Evolutionary conservation across 35 echinoderm and acorn worm species (phyloP), one percentile per base, ranked within the genome.

Genomic region (Acanthaster planci): DNA sequence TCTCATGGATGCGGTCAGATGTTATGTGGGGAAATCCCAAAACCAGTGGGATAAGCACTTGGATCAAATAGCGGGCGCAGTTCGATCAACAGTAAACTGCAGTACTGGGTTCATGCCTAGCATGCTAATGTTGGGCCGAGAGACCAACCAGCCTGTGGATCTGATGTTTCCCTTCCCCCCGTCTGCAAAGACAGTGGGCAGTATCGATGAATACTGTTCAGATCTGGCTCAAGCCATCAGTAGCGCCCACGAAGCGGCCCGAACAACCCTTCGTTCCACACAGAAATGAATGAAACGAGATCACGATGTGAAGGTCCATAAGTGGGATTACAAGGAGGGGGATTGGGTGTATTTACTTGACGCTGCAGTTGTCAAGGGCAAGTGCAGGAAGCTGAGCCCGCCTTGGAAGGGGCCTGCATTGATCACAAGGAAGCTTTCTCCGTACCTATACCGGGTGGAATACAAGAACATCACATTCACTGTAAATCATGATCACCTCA

Each of bases 71-170:
- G 90, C 90, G 0, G 78, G 89, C 1, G 89, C 82, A 5, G 18
- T 88, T 1, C 19, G 86, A 76, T 16, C 87, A 19, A 83, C 87
- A 2, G 89, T 85, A 39, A 79, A 84, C 47, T 38, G 81, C 7
- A 83, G 55, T 29, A 93, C 86, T 14, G 78, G 82, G 1, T 81
- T 80, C 38, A 89, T 86, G 22, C 80, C 86, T 1, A 93, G 89
- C 34, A 51, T 53, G 77, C 37, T 93, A 19, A 93, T 88, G 92
- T 60, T 93, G 37, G 92, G 92, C 0, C 40, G 82, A 23, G 92
- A 93, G 55, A 50, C 78, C 0, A 85, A 84, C 40, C 81, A 76
- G 12, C 91, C 91, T 8, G 38, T 64, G 0, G 79, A 92, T 55
- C 54, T 92, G 38, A 59, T 92, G 39, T 92, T 76, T 81, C 80